These are phyloP conservation scores for Dreissena polymorpha DNA, from an alignment of 1,140 invertebrate species.

Conservation along the genomic window DNA sequence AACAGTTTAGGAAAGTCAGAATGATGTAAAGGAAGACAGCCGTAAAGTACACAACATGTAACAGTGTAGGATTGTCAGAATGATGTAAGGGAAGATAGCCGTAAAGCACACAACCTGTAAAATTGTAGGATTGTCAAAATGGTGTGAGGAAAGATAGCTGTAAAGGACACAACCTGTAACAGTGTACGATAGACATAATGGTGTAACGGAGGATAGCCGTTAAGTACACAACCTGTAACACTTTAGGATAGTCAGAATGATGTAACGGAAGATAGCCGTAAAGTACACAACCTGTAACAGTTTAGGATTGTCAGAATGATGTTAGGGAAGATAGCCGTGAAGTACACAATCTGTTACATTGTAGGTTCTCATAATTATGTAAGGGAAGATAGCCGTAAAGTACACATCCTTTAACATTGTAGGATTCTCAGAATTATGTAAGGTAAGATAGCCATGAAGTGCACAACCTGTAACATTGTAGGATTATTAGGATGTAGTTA, in stretches of 20 bases:
- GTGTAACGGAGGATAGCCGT: not conserved
- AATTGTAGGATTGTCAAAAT: not conserved
- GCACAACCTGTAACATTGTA: constrained; percentile 79
- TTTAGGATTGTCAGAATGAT: not conserved
- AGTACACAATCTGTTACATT: not conserved
- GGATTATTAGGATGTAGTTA: not conserved
- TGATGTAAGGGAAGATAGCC: constrained; percentile 79
- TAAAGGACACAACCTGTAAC: not conserved
- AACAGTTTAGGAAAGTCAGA: constrained; percentile 71
- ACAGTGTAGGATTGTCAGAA: constrained; percentile 47
- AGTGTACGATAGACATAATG: constrained; percentile 70
- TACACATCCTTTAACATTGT: constrained; percentile 1
- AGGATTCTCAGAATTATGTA: constrained; percentile 68
- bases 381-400: not conserved
- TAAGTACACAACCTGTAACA: constrained; percentile 6
- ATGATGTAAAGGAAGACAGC: not conserved
- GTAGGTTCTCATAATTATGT: constrained; percentile 68
- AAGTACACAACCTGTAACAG: constrained; percentile 80
- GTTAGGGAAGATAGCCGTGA: not conserved
- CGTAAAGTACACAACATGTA: not conserved
- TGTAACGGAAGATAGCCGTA: constrained; percentile 79
- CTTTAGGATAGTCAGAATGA: constrained; percentile 55
- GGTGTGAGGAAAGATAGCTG: not conserved
- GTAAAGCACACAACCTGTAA: constrained; percentile 81
- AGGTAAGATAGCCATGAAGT: constrained; percentile 80